Conservation (phyloP, 1,140 invertebrate species). For the Coptotermes formosanus region DNA sequence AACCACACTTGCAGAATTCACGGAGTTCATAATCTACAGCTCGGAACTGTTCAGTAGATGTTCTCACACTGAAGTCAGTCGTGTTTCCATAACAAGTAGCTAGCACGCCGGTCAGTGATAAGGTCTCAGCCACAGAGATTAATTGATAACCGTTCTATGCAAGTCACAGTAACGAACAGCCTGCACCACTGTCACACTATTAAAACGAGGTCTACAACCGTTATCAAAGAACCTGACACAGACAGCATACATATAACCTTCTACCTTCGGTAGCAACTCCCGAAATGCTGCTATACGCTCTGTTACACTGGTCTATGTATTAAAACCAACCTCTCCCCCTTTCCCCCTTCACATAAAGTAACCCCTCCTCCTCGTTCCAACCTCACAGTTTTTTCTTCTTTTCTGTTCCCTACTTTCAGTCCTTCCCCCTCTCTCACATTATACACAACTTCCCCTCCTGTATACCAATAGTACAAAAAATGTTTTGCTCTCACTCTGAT, state of each 20-base stretch:
- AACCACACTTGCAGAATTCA: background rate
- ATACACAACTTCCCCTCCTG: background rate
- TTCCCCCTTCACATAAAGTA: background rate
- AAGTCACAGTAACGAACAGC: too few species aligned
- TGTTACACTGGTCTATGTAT: slow-evolving; percentile 27
- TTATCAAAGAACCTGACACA: background rate
- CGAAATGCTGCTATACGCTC: slow-evolving; percentile 20
- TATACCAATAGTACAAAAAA: slow-evolving; percentile 2
- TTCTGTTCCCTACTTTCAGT: background rate
- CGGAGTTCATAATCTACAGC: too few species aligned
- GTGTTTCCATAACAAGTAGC: background rate
- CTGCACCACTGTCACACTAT: background rate
- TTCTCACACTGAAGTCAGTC: background rate
- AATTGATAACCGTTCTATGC: background rate
- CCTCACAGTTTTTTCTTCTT: background rate
- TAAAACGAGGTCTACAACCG: background rate
- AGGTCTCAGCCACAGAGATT: background rate
- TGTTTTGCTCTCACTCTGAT: background rate
- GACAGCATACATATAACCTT: background rate
- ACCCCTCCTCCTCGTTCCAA: background rate
- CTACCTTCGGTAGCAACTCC: slow-evolving; percentile 27
- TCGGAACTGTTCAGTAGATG: too few species aligned
- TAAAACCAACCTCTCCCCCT: background rate
- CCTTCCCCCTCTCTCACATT: background rate
- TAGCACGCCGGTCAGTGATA: background rate